Conservation (phyloP, 2,888 invertebrate genomes). For the Meteorus cinctellus region DNA sequence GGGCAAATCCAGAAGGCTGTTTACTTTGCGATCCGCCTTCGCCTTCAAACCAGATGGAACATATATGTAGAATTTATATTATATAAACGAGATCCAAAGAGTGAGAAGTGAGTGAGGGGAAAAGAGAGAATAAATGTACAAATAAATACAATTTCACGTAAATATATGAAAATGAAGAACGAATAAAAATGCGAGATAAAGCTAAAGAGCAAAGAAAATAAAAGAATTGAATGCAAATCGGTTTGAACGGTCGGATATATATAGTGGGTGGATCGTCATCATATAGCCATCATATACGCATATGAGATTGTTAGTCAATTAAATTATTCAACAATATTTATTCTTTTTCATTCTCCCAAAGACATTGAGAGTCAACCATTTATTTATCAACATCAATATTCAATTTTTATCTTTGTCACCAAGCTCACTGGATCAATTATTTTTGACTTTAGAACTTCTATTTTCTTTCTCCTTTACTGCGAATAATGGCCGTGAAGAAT, state of each 20-base stretch:
- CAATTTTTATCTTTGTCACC: neutral
- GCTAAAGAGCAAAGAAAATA: neutral
- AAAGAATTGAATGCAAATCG: conserved; percentile 40
- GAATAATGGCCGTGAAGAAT: neutral
- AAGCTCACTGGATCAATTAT: neutral
- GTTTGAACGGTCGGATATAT: conserved; percentile 25
- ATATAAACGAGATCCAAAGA: neutral
- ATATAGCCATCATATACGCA: neutral
- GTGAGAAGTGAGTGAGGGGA: neutral
- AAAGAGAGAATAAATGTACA: conserved; percentile 12
- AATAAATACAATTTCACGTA: neutral
- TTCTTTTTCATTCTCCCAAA: neutral
- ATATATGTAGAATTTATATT: neutral
- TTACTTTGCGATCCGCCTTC: conserved; percentile 26
- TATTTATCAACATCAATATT: neutral
- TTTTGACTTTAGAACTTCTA: neutral
- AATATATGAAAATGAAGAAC: no score
- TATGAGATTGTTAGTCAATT: conserved; percentile 26
- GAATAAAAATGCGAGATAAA: neutral
- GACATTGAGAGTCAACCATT: neutral
- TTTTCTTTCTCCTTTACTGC: neutral
- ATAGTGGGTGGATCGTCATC: conserved; percentile 37
- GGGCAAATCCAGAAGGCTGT: conserved; percentile 25
- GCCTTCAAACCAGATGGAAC: conserved; percentile 12
- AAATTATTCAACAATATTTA: conserved; percentile 22